A percentile compares a stretch with the other conserved stretches of the same genome.
Conservation (phyloP, 2,797 vertebrate genomes). For the Enteromius unitaeniatus region DNA sequence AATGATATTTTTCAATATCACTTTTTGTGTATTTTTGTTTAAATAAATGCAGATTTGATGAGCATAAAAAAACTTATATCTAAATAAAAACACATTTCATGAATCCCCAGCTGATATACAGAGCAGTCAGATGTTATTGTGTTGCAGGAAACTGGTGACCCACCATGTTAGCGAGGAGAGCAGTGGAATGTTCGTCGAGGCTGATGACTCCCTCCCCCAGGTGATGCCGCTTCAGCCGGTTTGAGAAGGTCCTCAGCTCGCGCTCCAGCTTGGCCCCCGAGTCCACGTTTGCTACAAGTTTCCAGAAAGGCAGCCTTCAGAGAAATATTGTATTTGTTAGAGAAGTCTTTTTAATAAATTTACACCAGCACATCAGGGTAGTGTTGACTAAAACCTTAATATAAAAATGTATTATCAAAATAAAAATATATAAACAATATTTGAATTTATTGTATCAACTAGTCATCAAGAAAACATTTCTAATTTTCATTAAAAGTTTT, state of each 20-base stretch:
- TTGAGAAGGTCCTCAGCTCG: constrained; percentile 84
- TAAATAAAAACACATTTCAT: not conserved
- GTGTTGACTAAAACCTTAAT: not conserved
- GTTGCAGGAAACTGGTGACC: not conserved
- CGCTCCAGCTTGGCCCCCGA: constrained; percentile 82
- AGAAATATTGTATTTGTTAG: not conserved
- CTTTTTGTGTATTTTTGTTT: not conserved
- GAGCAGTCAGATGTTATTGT: not conserved
- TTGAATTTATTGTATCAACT: not conserved
- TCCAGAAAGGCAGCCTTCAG: constrained; percentile 85
- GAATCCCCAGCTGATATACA: not conserved
- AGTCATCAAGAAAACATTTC: not conserved
- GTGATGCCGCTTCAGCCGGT: constrained; percentile 82
- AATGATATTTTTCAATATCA: not conserved
- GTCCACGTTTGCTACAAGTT: constrained; percentile 75
- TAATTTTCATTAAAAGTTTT: not conserved
- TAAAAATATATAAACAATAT: not conserved
- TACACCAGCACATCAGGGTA: not conserved
- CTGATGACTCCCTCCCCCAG: constrained; percentile 85
- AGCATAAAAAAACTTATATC: not conserved
- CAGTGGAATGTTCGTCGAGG: constrained; percentile 86
- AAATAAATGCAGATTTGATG: not conserved
- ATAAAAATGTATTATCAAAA: not conserved
- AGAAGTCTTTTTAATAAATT: not conserved
- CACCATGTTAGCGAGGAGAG: constrained; percentile 83